A percentile compares a stretch with the other conserved stretches of the same genome.
These are phyloP conservation scores for Brachylomia viminalis DNA, from an alignment of 2,888 invertebrate species.

Conservation along the genomic window DNA sequence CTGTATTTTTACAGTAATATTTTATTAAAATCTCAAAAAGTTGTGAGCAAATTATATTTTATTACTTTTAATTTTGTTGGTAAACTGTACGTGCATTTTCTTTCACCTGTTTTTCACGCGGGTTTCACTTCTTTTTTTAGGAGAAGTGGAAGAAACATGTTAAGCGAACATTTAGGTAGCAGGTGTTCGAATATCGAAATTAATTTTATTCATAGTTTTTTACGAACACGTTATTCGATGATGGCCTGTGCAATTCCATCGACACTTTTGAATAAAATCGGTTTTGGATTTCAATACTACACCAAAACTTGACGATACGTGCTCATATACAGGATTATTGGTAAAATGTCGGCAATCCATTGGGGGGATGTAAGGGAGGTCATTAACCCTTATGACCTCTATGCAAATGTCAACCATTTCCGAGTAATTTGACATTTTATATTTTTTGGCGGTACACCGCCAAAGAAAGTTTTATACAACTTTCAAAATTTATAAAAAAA, in stretches of 20 bases:
- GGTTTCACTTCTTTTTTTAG: not conserved
- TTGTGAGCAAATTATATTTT: too few species aligned
- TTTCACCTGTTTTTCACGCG: not conserved
- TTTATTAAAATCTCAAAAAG: not conserved
- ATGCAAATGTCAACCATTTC: too few species aligned
- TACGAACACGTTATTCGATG: not conserved
- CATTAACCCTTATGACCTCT: too few species aligned
- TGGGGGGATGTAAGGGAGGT: too few species aligned
- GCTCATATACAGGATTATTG: too few species aligned
- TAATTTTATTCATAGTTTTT: not conserved
- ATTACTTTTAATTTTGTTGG: not conserved
- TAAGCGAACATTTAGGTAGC: not conserved
- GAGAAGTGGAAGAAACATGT: not conserved
- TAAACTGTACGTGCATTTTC: not conserved
- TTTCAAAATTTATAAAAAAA: too few species aligned
- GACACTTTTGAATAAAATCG: not conserved
- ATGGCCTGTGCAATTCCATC: not conserved
- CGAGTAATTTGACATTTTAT: too few species aligned
- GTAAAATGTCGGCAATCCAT: too few species aligned
- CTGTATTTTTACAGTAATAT: constrained; percentile 6
- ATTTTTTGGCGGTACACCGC: too few species aligned
- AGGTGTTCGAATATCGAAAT: not conserved
- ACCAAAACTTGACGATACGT: too few species aligned
- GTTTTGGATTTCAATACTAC: not conserved
- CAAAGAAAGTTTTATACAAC: too few species aligned